Percentiles rank a stretch among this genome's conserved stretches.
phyloP scores from a whole-genome alignment of 2,113 vertebrate species.

The Terrapene triunguis region DNA sequence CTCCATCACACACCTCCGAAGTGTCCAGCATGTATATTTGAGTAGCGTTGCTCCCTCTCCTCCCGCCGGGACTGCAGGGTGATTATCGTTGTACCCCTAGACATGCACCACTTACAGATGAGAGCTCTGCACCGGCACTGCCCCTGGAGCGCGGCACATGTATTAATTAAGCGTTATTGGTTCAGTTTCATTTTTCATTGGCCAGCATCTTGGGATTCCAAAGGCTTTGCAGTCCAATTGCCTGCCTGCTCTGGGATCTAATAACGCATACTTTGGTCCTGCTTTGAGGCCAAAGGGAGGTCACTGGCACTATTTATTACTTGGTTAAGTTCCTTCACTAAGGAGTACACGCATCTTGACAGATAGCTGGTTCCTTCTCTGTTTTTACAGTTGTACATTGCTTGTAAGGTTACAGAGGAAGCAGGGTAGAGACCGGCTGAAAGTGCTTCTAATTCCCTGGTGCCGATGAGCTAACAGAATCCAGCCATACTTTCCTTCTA shows the following conservation, averaged over 20 bases:
- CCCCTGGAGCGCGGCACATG: neutral
- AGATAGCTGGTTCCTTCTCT: constrained; percentile 55
- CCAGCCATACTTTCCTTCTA: neutral
- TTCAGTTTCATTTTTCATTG: neutral
- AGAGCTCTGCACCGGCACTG: neutral
- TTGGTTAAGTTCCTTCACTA: neutral
- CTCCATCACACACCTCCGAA: neutral
- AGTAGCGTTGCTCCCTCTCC: neutral
- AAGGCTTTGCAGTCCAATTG: neutral
- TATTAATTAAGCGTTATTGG: neutral
- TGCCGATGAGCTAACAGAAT: constrained; percentile 27
- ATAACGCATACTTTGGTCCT: constrained; percentile 2
- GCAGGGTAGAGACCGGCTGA: constrained; percentile 24
- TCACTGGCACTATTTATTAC: constrained; percentile 53
- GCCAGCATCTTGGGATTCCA: neutral
- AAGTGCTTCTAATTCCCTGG: constrained; percentile 54
- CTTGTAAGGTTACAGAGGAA: constrained; percentile 65
- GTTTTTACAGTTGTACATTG: constrained; percentile 76
- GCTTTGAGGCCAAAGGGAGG: constrained; percentile 25
- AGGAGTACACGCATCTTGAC: constrained; percentile 56
- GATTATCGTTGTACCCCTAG: neutral
- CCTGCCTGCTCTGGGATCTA: neutral
- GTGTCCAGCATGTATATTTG: neutral
- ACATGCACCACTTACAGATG: rapidly evolving
- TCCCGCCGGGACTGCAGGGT: neutral